phyloP scores from a whole-genome alignment of 2,113 vertebrate species.

The Sinocyclocheilus anophthalmus region DNA sequence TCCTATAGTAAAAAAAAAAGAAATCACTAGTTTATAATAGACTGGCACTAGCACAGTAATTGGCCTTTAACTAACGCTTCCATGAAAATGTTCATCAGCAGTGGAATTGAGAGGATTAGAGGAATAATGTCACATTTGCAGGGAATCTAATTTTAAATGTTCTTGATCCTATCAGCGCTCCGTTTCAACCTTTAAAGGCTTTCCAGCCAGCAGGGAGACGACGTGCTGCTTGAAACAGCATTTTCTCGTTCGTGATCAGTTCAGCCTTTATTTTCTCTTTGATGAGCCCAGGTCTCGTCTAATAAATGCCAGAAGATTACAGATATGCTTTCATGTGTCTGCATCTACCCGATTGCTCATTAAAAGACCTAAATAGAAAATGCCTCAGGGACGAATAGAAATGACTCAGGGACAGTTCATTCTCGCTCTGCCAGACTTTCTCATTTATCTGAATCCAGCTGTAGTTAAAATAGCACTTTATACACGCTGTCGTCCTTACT shows the following conservation, averaged over 20 bases:
- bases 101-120: neutral
- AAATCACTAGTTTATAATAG: too few species aligned
- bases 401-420: neutral
- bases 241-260: neutral
- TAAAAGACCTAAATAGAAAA: slow-evolving; percentile 23
- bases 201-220: neutral
- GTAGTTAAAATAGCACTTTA: neutral
- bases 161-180: neutral
- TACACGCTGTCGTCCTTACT: neutral
- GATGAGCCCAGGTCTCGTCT: neutral
- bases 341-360: slow-evolving; percentile 29
- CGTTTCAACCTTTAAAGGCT: slow-evolving; percentile 17
- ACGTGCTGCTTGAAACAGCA: slow-evolving; percentile 25
- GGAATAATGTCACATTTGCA: slow-evolving; percentile 11
- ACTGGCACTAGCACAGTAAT: too few species aligned
- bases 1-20: neutral
- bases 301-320: slow-evolving; percentile 32
- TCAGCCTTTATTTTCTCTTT: slow-evolving; percentile 30
- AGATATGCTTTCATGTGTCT: slow-evolving; percentile 32
- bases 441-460: neutral
- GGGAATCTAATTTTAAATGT: slow-evolving; percentile 12
- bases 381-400: neutral
- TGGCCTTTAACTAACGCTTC: neutral
- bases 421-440: neutral
- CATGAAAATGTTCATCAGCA: neutral